These are phyloP conservation scores for Aspidoscelis tigris DNA, from an alignment of 2,113 vertebrate species.

Conservation along the genomic window DNA sequence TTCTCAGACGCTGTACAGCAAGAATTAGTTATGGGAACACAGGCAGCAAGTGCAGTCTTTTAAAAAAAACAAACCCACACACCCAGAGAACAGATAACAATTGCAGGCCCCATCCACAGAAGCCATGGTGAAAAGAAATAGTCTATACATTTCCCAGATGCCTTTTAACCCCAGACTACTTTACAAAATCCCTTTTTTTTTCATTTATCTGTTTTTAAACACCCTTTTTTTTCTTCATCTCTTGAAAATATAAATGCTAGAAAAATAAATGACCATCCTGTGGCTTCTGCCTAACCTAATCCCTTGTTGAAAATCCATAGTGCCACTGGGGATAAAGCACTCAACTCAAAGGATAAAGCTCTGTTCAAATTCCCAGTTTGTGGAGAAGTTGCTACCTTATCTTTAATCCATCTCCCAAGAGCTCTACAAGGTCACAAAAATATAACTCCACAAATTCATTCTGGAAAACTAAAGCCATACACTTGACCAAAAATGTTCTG, in stretches of 20 bases:
- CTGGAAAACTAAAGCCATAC: neutral
- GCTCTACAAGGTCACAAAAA: neutral
- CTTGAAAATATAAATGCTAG: neutral
- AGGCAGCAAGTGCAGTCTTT: neutral
- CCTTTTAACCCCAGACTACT: neutral
- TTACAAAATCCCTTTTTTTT: neutral
- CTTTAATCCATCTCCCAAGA: neutral
- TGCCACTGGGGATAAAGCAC: too few species aligned
- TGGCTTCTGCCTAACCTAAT: too few species aligned
- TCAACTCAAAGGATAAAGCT: neutral
- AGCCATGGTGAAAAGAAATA: neutral
- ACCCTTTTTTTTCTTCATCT: neutral
- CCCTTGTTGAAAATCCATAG: too few species aligned
- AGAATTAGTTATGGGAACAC: neutral
- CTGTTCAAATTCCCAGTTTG: neutral
- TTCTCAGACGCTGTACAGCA: conserved; percentile 6
- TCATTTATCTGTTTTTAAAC: neutral
- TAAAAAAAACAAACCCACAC: neutral
- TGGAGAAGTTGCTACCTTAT: neutral
- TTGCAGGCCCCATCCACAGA: neutral
- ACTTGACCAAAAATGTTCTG: neutral
- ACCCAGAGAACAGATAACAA: neutral
- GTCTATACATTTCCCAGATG: neutral
- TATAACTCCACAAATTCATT: neutral
- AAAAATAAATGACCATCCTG: too few species aligned